phyloP scores from a whole-genome alignment of 2,113 vertebrate species.

The Ptychochromis oligacanthus region DNA sequence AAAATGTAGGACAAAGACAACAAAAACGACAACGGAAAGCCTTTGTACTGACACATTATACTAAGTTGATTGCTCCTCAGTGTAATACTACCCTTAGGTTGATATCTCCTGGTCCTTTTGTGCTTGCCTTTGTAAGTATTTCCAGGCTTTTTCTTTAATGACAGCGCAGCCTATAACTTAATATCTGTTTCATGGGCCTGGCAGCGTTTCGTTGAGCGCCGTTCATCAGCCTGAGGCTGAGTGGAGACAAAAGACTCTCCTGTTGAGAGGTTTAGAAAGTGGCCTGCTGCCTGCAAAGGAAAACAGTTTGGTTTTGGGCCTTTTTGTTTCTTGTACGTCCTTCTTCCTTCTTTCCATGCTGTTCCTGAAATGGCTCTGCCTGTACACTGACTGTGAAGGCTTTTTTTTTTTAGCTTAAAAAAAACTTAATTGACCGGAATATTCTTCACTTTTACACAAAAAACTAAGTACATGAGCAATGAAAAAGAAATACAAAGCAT shows the following conservation, averaged over 20 bases:
- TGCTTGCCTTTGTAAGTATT: background rate
- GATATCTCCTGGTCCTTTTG: background rate
- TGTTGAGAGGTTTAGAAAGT: slow-evolving; percentile 35
- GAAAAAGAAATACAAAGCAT: background rate
- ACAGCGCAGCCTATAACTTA: background rate
- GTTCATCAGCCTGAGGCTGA: slow-evolving; percentile 10
- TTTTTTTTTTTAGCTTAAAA: background rate
- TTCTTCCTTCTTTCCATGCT: background rate
- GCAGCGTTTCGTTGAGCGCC: background rate
- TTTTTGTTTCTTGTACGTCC: background rate
- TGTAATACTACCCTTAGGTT: background rate
- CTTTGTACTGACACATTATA: background rate
- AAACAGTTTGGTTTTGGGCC: background rate
- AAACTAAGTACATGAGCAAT: background rate
- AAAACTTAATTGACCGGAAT: background rate
- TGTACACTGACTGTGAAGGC: background rate
- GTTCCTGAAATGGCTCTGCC: slow-evolving; percentile 31
- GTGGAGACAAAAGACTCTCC: slow-evolving; percentile 48
- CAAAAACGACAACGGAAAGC: background rate
- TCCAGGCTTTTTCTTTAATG: background rate
- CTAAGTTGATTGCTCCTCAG: background rate
- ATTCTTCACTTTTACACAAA: background rate
- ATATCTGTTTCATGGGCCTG: slow-evolving; percentile 11
- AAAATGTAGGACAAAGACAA: background rate
- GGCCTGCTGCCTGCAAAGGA: background rate